Conservation (phyloP, 23 tunicate genomes). For the Halocynthia roretzi region DNA sequence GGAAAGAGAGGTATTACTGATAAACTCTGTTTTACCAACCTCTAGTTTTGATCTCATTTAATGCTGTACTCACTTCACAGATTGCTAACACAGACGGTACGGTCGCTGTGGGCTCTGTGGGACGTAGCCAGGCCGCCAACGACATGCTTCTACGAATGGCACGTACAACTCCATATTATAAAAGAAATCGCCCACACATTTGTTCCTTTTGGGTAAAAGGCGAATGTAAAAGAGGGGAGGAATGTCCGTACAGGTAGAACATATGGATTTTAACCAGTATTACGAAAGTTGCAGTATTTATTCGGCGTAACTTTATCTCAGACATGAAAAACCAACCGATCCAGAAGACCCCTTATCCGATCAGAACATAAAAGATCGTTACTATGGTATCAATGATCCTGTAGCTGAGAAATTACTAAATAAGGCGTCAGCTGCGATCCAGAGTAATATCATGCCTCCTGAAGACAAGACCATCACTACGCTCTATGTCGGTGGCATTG, state of each 20-base stretch:
- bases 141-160: conserved; percentile 72
- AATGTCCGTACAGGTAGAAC: conserved; percentile 86
- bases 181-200: conserved; percentile 92
- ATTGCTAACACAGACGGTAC: conserved; percentile 98
- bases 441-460: conserved; percentile 61
- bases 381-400: conserved; percentile 97
- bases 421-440: conserved; percentile 49
- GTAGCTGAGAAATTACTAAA: conserved; percentile 88
- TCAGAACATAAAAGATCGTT: conserved; percentile 99
- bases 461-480: conserved; percentile 97
- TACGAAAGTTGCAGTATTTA: neutral
- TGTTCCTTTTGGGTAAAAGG: conserved; percentile 99
- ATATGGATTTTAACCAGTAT: neutral
- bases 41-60: neutral
- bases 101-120: conserved; percentile 86
- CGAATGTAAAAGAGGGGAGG: conserved; percentile 97
- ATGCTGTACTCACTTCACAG: conserved; percentile 13
- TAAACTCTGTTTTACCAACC: neutral
- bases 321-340: conserved; percentile 99
- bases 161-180: conserved; percentile 89
- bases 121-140: conserved; percentile 76
- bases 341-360: conserved; percentile 99
- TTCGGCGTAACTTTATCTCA: neutral
- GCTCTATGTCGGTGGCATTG: conserved; percentile 85
- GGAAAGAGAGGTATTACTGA: conserved; percentile 64